Base-by-base conservation (phyloP, 2,888 invertebrate species). In the Girardia tigrina region DNA sequence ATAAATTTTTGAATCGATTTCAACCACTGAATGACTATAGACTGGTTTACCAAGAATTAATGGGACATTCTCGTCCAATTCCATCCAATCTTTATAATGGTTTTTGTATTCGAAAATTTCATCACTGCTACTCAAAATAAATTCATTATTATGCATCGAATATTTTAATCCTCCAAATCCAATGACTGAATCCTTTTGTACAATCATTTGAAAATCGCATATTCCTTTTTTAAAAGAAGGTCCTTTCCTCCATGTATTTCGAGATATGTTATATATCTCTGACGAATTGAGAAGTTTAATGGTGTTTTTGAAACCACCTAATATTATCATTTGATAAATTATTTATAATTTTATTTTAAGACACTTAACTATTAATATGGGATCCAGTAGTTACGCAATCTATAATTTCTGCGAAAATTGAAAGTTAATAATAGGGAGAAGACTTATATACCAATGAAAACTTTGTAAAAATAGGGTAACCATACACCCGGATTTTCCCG, bases 221-320 rank as follows among this genome's bases (percentile, higher is more conserved):
- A 56, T 56, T 56, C 8, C 56, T 23, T 12, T 56, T 12, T 56
- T 56, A n/a, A 56, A 56, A 8, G 56, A 16, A 8, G 56, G 56
- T 56, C 56, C 56, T 56, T 56, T 56, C 23, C 56, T 56, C 56
- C 56, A 56, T 56, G n/a, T 56, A 56, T 56, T 56, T 12, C n/a
- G 4, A 8, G 56, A 4, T 8, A 56, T 56, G n/a, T 16, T 56
- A 23, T 56, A 56, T 8, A 56, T 56, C 23, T 56, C 56, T n/a
- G 56, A 20, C n/a, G 56, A 56, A 23, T 4, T n/a, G 4, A 12
- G 56, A 4, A 56, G 56, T 56, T 56, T 56, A 12, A 23, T 12
- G n/a, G 56, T 12, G n/a, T 56, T 56, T 56, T 56, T 56, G n/a
- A 56, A 56, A 20, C 56, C 56, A 20, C 56, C 56, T 56, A 6